A percentile compares a stretch with the other conserved stretches of the same genome.
phyloP scores from a whole-genome alignment of 2,888 invertebrate species.

The Merodon equestris region DNA sequence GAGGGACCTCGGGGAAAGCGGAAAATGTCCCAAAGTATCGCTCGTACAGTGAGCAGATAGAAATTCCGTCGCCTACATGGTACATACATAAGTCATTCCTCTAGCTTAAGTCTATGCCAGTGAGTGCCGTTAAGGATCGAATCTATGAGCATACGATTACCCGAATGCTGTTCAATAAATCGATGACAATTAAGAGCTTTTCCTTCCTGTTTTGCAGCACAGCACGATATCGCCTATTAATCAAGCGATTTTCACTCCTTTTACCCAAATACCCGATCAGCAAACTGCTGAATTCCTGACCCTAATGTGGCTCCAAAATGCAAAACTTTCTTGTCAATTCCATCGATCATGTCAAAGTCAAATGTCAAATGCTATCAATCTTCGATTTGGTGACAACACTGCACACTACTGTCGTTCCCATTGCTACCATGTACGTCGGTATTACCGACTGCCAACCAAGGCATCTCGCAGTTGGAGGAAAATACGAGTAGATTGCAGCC shows the following conservation, averaged over 20 bases:
- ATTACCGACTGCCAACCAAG: background rate
- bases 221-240: slow-evolving; percentile 43
- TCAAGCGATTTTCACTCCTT: slow-evolving; percentile 43
- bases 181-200: background rate
- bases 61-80: slow-evolving; percentile 63
- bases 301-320: slow-evolving; percentile 45
- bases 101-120: no score
- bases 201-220: background rate
- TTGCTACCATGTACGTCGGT: slow-evolving; percentile 10
- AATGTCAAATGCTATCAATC: slow-evolving; percentile 69
- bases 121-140: slow-evolving; percentile 38
- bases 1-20: no score
- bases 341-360: slow-evolving; percentile 69
- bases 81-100: no score
- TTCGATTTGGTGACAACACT: slow-evolving; percentile 55
- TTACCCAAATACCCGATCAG: background rate
- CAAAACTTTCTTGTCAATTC: slow-evolving; percentile 62
- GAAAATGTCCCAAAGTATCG: no score
- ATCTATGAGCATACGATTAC: no score
- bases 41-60: slow-evolving; percentile 1
- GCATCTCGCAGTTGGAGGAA: slow-evolving; percentile 7
- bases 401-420: slow-evolving; percentile 27
- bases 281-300: slow-evolving; percentile 35
- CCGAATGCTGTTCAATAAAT: background rate
- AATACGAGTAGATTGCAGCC: slow-evolving; percentile 39